Conservation (phyloP, 2,797 vertebrate species). For the Esox lucius region DNA sequence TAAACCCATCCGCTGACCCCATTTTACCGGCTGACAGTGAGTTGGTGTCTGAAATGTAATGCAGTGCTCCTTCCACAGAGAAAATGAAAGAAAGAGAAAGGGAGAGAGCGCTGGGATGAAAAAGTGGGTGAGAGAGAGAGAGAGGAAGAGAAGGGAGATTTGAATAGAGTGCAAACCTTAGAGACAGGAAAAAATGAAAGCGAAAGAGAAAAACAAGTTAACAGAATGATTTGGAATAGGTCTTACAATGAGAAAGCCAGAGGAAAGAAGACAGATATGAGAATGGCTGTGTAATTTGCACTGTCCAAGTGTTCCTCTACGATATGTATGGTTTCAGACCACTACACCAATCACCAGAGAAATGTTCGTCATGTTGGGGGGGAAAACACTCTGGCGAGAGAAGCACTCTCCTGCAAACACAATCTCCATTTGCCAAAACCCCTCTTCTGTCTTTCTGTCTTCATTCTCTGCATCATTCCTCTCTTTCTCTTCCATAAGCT, state of each 20-base stretch:
- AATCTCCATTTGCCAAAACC: slow-evolving; percentile 42
- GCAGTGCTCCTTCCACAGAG: slow-evolving; percentile 23
- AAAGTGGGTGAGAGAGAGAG: not conserved
- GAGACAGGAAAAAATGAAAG: slow-evolving; percentile 10
- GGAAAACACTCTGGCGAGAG: slow-evolving; percentile 49
- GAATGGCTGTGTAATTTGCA: slow-evolving; percentile 31
- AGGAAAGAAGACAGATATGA: slow-evolving; percentile 37
- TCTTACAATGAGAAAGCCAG: not conserved
- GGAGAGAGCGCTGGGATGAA: slow-evolving; percentile 4
- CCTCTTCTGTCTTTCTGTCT: slow-evolving; percentile 28
- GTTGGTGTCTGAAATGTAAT: slow-evolving; percentile 41
- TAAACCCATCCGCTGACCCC: slow-evolving; percentile 26
- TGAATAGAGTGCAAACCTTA: not conserved
- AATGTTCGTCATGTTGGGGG: slow-evolving; percentile 52
- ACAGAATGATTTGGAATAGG: slow-evolving; percentile 1
- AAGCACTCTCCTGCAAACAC: slow-evolving; percentile 49
- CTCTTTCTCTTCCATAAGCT: slow-evolving; percentile 14
- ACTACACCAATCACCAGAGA: slow-evolving; percentile 36
- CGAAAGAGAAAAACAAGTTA: slow-evolving; percentile 10
- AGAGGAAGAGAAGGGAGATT: slow-evolving; percentile 11
- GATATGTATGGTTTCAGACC: slow-evolving; percentile 54
- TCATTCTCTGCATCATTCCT: not conserved
- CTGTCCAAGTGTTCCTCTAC: slow-evolving; percentile 24
- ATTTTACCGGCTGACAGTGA: slow-evolving; percentile 10
- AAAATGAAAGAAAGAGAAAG: slow-evolving; percentile 33